Base-by-base conservation (phyloP, 2,797 vertebrate genomes). In the Sternarchorhynchus goeldii region DNA sequence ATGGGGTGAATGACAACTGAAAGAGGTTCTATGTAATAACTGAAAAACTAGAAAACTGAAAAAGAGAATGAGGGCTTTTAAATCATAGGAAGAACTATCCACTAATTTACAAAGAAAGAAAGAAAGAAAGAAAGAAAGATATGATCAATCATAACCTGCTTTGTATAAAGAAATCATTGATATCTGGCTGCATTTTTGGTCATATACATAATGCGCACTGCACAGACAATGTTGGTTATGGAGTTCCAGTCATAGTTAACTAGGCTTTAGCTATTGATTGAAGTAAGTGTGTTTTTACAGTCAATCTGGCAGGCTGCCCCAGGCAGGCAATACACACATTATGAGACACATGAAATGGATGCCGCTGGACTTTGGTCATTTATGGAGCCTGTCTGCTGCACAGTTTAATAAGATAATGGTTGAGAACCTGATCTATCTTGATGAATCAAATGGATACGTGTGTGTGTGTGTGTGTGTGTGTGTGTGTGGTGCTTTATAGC, bases 231-330 rank as follows among this genome's bases (percentile, higher is more conserved):
- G 45, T 55, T 63, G 64, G 50, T 83, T 73, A 79, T 79, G 31
- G 36, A 68, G n/a, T 73, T 64, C 45, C 70, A 36, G 62, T 60
- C 67, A 32, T 58, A 75, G 67, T 45, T 70, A 60, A 71, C 8
- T 31, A 72, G 45, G 36, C 57, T 79, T 72, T 45, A 53, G 31
- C 29, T 81, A 76, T 78, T 75, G 78, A 76, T 69, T 75, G 45
- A 21, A 25, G 34, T 53, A 45, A 56, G 73, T 78, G 66, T 63
- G 18, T 78, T 70, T 73, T 66, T 71, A 78, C 81, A 78, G 69
- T 79, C 50, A 57, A 65, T 57, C 63, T 57, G 50, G 60, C 34
- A 39, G 41, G n/a, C 74, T 34, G 36, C 62, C 75, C 73, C 59
- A 67, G 45, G 45, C 34, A 58, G 25, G 63, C 18, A 63, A 62